Conservation (phyloP, 2,888 invertebrate genomes). For the Gymnoscelis rufifasciata region DNA sequence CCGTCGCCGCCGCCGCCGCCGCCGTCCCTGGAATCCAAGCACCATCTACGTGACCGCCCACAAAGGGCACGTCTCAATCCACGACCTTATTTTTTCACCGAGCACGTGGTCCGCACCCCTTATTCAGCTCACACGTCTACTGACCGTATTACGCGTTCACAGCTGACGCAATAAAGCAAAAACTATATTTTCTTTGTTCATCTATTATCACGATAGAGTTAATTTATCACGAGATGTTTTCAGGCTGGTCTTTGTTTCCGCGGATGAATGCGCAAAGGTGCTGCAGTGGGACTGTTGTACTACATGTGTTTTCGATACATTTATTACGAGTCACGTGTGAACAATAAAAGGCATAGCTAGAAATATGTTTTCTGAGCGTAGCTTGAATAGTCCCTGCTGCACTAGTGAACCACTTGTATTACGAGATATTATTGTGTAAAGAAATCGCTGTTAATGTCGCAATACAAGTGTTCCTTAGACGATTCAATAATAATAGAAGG, state of each 20-base stretch:
- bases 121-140: constrained; percentile 26
- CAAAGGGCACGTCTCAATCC: constrained; percentile 48
- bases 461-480: too few species aligned
- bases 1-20: constrained; percentile 23
- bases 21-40: constrained; percentile 31
- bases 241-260: constrained; percentile 18
- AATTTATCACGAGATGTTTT: constrained; percentile 40
- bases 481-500: too few species aligned
- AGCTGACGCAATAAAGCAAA: constrained; percentile 30
- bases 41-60: constrained; percentile 48
- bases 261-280: constrained; percentile 26
- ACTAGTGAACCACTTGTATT: neutral
- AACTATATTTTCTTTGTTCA: constrained; percentile 45
- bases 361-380: neutral
- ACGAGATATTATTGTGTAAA: too few species aligned
- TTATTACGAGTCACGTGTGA: constrained; percentile 52
- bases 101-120: constrained; percentile 37
- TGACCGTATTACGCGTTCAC: constrained; percentile 24
- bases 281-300: constrained; percentile 41
- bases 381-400: neutral
- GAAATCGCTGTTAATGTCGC: too few species aligned
- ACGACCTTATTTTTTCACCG: constrained; percentile 47
- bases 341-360: constrained; percentile 35
- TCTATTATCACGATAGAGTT: constrained; percentile 41
- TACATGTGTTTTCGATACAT: constrained; percentile 38